Percentiles rank a stretch among this genome's conserved stretches.
phyloP scores from a whole-genome alignment of 2,797 vertebrate genomes.

The Trachurus trachurus region DNA sequence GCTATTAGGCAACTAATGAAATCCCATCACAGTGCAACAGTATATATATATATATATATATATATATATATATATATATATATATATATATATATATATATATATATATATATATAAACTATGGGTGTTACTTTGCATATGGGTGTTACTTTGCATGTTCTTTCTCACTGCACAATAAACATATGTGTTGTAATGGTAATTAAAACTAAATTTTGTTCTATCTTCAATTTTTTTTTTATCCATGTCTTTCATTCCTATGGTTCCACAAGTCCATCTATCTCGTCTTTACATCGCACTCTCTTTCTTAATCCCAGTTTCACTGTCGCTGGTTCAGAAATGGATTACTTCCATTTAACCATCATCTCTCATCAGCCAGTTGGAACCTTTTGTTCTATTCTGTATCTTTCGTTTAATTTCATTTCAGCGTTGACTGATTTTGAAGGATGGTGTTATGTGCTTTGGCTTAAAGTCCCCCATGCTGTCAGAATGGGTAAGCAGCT shows the following conservation, averaged over 20 bases:
- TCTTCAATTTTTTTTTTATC: too few relatives aligned
- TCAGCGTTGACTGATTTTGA: conserved; percentile 74
- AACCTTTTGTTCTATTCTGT: conserved; percentile 69
- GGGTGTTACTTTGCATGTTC: too few relatives aligned
- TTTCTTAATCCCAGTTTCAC: conserved; percentile 31
- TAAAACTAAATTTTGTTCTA: too few relatives aligned
- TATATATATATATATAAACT: too few relatives aligned
- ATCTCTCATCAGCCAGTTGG: conserved; percentile 45
- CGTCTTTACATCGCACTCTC: background rate
- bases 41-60: too few relatives aligned
- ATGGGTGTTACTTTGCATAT: too few relatives aligned
- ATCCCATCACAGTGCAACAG: background rate
- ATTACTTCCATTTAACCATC: conserved; percentile 35
- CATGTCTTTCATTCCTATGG: background rate
- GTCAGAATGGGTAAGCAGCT: conserved; percentile 77
- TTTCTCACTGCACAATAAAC: too few relatives aligned
- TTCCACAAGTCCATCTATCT: background rate
- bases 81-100: too few relatives aligned
- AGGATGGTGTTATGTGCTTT: conserved; percentile 63
- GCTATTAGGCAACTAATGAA: conserved; percentile 13
- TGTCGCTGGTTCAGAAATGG: conserved; percentile 32
- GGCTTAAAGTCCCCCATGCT: conserved; percentile 63
- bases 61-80: too few relatives aligned
- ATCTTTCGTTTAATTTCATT: conserved; percentile 75
- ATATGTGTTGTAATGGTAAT: too few relatives aligned